phyloP scores from a whole-genome alignment of 2,888 invertebrate species.

The Drosophila cognata region DNA sequence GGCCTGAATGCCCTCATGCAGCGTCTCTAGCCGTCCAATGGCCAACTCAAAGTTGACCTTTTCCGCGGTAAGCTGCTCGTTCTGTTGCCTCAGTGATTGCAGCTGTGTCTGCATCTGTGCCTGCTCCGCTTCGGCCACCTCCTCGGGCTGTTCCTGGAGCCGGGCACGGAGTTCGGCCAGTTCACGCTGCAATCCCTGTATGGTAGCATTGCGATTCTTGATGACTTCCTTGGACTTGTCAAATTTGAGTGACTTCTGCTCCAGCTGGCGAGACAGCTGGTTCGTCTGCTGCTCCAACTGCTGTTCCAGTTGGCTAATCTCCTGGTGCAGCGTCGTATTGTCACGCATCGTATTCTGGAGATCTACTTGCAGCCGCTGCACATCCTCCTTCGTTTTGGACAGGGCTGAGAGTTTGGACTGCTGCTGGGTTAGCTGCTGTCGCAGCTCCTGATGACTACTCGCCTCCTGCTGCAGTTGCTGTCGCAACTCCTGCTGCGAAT shows the following conservation, averaged over 20 bases:
- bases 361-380: slow-evolving; percentile 49
- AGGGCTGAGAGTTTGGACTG: slow-evolving; percentile 24
- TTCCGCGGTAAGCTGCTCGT: slow-evolving; percentile 71
- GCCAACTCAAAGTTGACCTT: slow-evolving; percentile 78
- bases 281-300: slow-evolving; percentile 50
- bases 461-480: slow-evolving; percentile 6
- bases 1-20: slow-evolving; percentile 86
- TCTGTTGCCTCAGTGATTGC: slow-evolving; percentile 57
- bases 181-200: slow-evolving; percentile 83
- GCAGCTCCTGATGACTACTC: slow-evolving; percentile 14
- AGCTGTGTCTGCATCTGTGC: slow-evolving; percentile 45
- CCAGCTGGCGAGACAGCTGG: slow-evolving; percentile 85
- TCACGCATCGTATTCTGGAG: slow-evolving; percentile 53
- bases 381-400: slow-evolving; percentile 29
- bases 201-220: slow-evolving; percentile 87
- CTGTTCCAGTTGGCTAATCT: slow-evolving; percentile 37
- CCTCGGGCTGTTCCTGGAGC: slow-evolving; percentile 68
- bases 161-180: slow-evolving; percentile 69
- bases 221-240: slow-evolving; percentile 86
- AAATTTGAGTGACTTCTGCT: slow-evolving; percentile 86
- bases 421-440: slow-evolving; percentile 19
- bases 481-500: neutral
- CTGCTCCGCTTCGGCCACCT: slow-evolving; percentile 37
- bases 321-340: slow-evolving; percentile 40
- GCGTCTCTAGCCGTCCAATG: slow-evolving; percentile 77